phyloP scores from a whole-genome alignment of 2,113 vertebrate genomes.

The Loxodonta africana region DNA sequence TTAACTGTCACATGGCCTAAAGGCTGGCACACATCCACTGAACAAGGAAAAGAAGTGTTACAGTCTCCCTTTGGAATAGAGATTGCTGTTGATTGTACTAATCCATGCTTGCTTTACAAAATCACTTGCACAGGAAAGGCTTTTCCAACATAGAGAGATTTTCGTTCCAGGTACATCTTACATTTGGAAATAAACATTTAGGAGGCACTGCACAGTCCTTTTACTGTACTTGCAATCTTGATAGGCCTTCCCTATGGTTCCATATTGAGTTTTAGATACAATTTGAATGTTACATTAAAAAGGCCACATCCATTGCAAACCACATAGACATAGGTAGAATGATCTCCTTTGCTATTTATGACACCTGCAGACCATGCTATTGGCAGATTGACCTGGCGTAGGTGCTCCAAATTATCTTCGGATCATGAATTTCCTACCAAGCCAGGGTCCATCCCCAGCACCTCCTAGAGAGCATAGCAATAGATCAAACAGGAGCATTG shows the following conservation, averaged over 20 bases:
- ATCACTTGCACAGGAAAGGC: neutral
- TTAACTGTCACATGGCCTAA: neutral
- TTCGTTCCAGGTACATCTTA: neutral
- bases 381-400: neutral
- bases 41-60: neutral
- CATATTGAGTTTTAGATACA: neutral
- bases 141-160: neutral
- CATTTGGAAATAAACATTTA: neutral
- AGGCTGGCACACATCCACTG: neutral
- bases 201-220: neutral
- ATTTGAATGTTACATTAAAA: neutral
- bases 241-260: neutral
- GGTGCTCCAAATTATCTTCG: neutral
- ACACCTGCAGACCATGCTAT: neutral
- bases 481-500: neutral
- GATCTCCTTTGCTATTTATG: neutral
- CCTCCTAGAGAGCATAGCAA: neutral
- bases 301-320: neutral
- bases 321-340: neutral
- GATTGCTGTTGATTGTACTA: neutral
- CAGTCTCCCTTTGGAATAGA: neutral
- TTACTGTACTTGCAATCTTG: neutral
- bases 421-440: neutral
- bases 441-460: neutral
- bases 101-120: constrained; percentile 1